Base-by-base conservation (phyloP, 2,888 invertebrate species). In the Coelogynopora nodosa region DNA sequence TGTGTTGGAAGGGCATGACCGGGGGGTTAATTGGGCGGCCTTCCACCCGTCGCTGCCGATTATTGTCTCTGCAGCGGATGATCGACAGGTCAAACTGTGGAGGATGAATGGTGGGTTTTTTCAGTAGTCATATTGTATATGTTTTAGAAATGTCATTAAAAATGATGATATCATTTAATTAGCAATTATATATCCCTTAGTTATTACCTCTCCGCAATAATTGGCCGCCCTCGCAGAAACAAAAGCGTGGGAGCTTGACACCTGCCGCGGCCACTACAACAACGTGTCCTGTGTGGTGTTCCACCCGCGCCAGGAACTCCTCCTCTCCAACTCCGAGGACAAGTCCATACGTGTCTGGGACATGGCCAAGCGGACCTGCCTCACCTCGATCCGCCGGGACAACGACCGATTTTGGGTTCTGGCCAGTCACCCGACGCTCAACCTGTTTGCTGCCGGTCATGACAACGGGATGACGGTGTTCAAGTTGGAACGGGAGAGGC, bases 241-340 rank as follows among this genome's bases (percentile, higher is more conserved):
- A 67, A 93, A 95, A 93, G 98, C 98, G 0, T 98, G 98, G 98
- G 98, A 99, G 91, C 96, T 99, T 80, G 99, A 99, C 92, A 97
- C 98, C 0, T 99, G 98, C 90, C 94, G 99, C n/a, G 99, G 99
- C 0, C 99, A 99, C 92, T 99, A 98, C 93, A 97, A 98, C 93
- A 99, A 99, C 92, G 98, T 99, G 0, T 98, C 98, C 0, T 98
- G 98, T 91, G 97, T 96, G 0, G 92, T 97, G 81, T 99, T 99
- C 93, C 98, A 99, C 93, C 98, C 99, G 0, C 94, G 97, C 26
- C 97, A 98, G 92, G 99, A 99, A 91, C 93, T 98, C 31, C 96
- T 99, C 88, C 93, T 99, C 81, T 97, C 97, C 31, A 98, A 99
- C 93, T 96, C 98, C 26, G 99, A 99, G 92, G 98, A 99, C 93